phyloP scores from a whole-genome alignment of 2,113 vertebrate genomes.

The Rhinichthys klamathensis region DNA sequence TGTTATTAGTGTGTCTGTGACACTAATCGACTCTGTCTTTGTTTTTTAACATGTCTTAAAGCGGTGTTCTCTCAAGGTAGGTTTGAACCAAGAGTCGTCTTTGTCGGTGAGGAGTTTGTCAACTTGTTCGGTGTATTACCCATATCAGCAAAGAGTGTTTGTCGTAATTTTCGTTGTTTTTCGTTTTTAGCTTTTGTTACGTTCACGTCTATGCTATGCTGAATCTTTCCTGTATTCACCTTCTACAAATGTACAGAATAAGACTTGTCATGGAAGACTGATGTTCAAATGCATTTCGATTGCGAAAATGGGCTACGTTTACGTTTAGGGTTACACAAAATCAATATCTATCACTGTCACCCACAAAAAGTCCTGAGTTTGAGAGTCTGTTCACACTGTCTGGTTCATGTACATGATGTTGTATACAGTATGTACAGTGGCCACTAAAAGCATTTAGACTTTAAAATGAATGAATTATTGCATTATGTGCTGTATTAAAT shows the following conservation, averaged over 20 bases:
- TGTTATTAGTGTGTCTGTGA: constrained; percentile 45
- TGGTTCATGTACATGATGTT: constrained; percentile 30
- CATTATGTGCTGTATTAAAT: constrained; percentile 1
- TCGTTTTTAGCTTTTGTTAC: constrained; percentile 41
- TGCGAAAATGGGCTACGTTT: constrained; percentile 16
- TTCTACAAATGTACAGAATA: constrained; percentile 37
- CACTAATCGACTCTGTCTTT: constrained; percentile 63
- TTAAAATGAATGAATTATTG: not conserved
- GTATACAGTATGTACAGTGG: not conserved
- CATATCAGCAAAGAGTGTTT: constrained; percentile 55
- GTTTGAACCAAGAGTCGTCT: constrained; percentile 52
- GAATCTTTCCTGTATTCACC: constrained; percentile 44
- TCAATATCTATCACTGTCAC: constrained; percentile 14
- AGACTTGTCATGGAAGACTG: constrained; percentile 2
- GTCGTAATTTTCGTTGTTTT: constrained; percentile 45
- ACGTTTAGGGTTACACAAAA: constrained; percentile 29
- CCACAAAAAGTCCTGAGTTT: constrained; percentile 23
- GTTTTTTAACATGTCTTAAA: constrained; percentile 68
- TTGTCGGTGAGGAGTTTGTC: constrained; percentile 57
- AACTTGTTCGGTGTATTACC: constrained; percentile 55
- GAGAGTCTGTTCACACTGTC: constrained; percentile 40
- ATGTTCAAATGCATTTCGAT: not conserved
- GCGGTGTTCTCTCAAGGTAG: constrained; percentile 78
- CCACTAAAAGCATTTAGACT: constrained; percentile 24
- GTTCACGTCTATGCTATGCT: constrained; percentile 54